phyloP scores from a whole-genome alignment of 2,888 invertebrate genomes.

The Amphipoea oculea region DNA sequence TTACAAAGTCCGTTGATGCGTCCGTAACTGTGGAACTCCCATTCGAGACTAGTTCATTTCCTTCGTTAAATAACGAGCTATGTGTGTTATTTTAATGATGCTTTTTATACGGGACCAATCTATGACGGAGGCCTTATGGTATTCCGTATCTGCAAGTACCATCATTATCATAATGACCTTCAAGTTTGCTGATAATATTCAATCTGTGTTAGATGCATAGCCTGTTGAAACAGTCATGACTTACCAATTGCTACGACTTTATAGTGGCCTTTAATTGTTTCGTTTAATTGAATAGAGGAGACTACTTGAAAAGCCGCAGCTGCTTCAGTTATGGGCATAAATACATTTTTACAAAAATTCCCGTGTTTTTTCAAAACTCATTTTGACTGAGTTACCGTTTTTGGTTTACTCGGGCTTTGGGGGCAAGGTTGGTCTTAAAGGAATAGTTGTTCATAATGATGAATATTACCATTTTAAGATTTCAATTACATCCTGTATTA shows the following conservation, averaged over 20 bases:
- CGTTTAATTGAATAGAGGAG: background rate
- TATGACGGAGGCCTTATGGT: background rate
- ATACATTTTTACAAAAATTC: background rate
- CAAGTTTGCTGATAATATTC: background rate
- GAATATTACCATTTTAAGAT: too few species aligned
- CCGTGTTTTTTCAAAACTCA: background rate
- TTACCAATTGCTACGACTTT: background rate
- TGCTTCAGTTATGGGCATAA: background rate
- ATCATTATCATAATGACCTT: background rate
- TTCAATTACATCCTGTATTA: background rate
- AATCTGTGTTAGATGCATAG: background rate
- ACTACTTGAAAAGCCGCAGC: background rate
- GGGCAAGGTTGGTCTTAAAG: background rate
- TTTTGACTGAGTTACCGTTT: background rate
- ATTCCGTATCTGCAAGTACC: background rate
- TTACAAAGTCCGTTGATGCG: conserved; percentile 76
- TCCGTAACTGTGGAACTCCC: conserved; percentile 71
- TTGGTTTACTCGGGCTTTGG: background rate
- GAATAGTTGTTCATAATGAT: background rate
- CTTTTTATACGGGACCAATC: conserved; percentile 4
- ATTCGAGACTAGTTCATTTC: conserved; percentile 78
- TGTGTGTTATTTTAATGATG: conserved; percentile 40
- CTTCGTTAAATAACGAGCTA: conserved; percentile 71
- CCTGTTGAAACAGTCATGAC: background rate
- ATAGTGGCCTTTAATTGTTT: background rate